Percentiles rank a stretch among this genome's conserved stretches.
phyloP scores from a whole-genome alignment of 2,888 invertebrate species.

The Aphrophora alni region DNA sequence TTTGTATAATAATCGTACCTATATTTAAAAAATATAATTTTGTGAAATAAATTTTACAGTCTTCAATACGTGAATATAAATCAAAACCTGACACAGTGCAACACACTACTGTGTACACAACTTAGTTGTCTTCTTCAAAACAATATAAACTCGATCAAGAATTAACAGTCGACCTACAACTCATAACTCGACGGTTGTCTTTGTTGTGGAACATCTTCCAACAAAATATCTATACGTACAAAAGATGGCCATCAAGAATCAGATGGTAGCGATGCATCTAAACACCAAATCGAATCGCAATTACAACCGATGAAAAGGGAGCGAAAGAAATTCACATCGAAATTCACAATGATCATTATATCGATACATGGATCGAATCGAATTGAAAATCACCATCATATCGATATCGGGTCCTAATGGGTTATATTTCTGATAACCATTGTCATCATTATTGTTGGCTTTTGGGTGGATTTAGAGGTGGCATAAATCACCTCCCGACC shows the following conservation, averaged over 20 bases:
- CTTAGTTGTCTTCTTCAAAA: too few species aligned
- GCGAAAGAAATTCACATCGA: constrained; percentile 37
- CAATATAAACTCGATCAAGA: not conserved
- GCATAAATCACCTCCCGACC: not conserved
- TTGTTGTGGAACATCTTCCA: not conserved
- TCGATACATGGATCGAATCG: constrained; percentile 37
- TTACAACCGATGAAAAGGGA: constrained; percentile 31
- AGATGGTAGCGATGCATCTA: constrained; percentile 17
- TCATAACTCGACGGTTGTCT: not conserved
- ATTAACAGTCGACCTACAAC: not conserved
- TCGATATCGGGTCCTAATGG: constrained; percentile 28
- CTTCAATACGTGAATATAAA: too few species aligned
- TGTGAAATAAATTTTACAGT: too few species aligned
- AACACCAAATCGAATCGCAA: constrained; percentile 34
- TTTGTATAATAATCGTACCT: too few species aligned
- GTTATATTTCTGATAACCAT: not conserved
- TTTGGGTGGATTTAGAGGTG: not conserved
- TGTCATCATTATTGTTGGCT: not conserved
- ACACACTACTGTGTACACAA: too few species aligned
- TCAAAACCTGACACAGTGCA: too few species aligned
- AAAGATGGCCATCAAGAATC: not conserved
- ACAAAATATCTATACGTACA: not conserved
- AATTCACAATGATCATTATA: constrained; percentile 38
- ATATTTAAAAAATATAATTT: too few species aligned
- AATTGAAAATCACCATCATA: constrained; percentile 33